Evolutionary conservation across 2,888 invertebrate genomes (phyloP).

Genomic region (Acrobasis repandana): DNA sequence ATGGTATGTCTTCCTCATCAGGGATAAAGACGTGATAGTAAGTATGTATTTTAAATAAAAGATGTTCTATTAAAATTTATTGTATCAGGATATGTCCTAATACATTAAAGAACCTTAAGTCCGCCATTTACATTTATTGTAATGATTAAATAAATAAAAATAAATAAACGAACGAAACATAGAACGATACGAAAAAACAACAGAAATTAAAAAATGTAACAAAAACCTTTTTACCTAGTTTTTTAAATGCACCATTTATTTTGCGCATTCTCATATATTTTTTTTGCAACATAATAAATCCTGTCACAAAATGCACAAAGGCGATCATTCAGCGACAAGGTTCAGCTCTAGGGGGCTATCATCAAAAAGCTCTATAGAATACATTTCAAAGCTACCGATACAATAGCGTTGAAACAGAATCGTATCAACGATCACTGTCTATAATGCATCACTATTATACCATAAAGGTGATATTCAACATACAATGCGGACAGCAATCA

Average conservation of each 20-base stretch:
- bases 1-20: no score
- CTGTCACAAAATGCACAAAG: conserved; percentile 27
- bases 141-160: no score
- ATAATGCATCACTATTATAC: conserved; percentile 37
- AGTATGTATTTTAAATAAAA: no score
- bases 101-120: no score
- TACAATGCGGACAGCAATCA: conserved; percentile 50
- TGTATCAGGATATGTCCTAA: no score
- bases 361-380: conserved; percentile 51
- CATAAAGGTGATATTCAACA: conserved; percentile 47
- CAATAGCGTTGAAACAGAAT: conserved; percentile 65
- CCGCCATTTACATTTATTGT: no score
- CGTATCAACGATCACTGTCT: conserved; percentile 53
- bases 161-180: no score
- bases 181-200: background rate
- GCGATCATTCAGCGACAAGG: conserved; percentile 50
- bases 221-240: no score
- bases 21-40: no score
- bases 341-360: conserved; percentile 39
- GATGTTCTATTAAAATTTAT: no score
- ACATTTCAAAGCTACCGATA: conserved; percentile 54
- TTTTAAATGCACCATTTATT: background rate
- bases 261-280: background rate
- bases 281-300: conserved; percentile 10
- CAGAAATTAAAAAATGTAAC: no score